Conservation (phyloP, 1,140 invertebrate genomes). For the Chymomyza costata region DNA sequence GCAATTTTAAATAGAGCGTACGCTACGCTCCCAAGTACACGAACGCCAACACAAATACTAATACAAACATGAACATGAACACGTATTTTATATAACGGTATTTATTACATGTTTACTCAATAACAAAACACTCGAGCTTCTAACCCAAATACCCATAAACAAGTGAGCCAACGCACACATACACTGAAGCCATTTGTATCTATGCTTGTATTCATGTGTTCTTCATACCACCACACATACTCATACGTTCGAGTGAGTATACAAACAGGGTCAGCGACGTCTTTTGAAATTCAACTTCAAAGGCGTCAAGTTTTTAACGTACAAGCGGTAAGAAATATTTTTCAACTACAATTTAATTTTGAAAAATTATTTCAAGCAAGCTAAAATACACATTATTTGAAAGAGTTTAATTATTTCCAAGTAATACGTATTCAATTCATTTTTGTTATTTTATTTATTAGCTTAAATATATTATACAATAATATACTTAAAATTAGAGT, state of each 20-base stretch:
- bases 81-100: constrained; percentile 42
- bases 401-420: too few relatives aligned
- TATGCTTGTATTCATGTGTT: constrained; percentile 1
- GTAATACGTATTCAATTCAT: too few relatives aligned
- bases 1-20: constrained; percentile 8
- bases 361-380: constrained; percentile 21
- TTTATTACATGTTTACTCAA: constrained; percentile 67
- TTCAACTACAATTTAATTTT: constrained; percentile 19
- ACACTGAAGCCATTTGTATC: neutral
- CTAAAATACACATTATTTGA: too few relatives aligned
- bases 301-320: neutral
- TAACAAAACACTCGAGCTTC: constrained; percentile 65
- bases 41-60: constrained; percentile 54
- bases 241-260: neutral
- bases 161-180: constrained; percentile 43
- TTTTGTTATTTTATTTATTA: too few relatives aligned
- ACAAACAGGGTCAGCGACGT: constrained; percentile 10
- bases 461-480: too few relatives aligned
- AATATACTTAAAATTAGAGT: too few relatives aligned
- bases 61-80: neutral
- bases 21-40: neutral
- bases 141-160: constrained; percentile 66
- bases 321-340: too few relatives aligned
- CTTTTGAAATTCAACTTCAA: neutral
- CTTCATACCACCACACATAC: constrained; percentile 11